Percentiles rank a stretch among this genome's conserved stretches.
Conservation (phyloP, 2,113 vertebrate genomes). For the Strigops habroptila region DNA sequence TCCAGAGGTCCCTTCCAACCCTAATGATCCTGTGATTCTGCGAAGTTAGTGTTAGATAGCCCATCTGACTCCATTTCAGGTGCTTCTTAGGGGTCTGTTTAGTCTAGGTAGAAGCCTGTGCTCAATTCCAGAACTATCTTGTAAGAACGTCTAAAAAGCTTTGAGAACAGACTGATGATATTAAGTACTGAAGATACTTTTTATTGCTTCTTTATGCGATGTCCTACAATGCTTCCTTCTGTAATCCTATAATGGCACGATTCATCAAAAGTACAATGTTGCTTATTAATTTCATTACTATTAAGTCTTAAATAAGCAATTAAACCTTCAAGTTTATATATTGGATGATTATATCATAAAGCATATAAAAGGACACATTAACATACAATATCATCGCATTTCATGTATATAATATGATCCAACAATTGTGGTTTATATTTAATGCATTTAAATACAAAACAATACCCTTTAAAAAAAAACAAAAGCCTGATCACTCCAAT, state of each 20-base stretch:
- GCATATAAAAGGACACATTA: neutral
- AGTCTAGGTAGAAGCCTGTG: neutral
- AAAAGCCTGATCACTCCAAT: neutral
- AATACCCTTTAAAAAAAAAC: neutral
- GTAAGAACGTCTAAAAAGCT: neutral
- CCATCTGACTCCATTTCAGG: neutral
- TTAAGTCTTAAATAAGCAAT: neutral
- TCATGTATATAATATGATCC: neutral
- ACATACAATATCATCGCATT: neutral
- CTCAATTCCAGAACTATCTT: neutral
- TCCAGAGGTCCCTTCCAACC: neutral
- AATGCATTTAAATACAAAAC: neutral
- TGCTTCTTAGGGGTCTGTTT: neutral
- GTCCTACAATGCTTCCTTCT: neutral
- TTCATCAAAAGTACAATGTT: neutral
- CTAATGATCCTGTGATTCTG: neutral
- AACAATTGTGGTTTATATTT: neutral
- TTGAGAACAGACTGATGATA: neutral
- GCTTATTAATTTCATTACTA: neutral
- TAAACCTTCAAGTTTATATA: neutral
- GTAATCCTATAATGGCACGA: rapidly evolving
- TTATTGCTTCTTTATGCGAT: neutral
- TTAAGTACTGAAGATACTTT: neutral
- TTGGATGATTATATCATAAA: neutral
- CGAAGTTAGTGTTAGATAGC: neutral